A percentile compares a stretch with the other conserved stretches of the same genome.
phyloP scores from a whole-genome alignment of 2,888 invertebrate species.

The Crematogaster levior region DNA sequence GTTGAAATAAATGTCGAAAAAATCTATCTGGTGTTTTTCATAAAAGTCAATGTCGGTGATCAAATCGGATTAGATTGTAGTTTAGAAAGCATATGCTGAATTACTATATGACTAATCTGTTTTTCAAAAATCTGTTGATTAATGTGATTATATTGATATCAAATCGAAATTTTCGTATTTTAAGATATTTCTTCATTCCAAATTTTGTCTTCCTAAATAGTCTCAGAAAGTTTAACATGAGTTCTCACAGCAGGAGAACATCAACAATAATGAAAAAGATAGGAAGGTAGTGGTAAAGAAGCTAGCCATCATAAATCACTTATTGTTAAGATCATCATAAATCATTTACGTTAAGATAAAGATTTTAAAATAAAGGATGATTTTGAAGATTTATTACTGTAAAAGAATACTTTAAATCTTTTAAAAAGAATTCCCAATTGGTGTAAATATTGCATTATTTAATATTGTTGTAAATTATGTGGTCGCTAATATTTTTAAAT shows the following conservation, averaged over 20 bases:
- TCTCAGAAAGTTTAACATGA: slow-evolving; percentile 60
- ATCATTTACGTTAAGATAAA: no score
- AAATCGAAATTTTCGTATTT: slow-evolving; percentile 28
- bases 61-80: slow-evolving; percentile 50
- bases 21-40: slow-evolving; percentile 21
- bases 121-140: slow-evolving; percentile 51
- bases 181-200: neutral
- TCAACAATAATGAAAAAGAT: neutral
- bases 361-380: neutral
- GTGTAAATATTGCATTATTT: neutral
- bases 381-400: neutral
- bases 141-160: slow-evolving; percentile 14
- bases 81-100: slow-evolving; percentile 49
- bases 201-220: slow-evolving; percentile 51
- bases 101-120: slow-evolving; percentile 67
- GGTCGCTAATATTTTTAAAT: neutral
- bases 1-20: slow-evolving; percentile 42
- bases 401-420: neutral
- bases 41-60: slow-evolving; percentile 34
- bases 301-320: neutral
- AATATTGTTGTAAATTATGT: neutral
- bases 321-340: no score
- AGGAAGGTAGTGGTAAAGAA: neutral
- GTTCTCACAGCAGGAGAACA: slow-evolving; percentile 23
- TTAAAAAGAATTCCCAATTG: neutral